Percentiles rank a stretch among this genome's conserved stretches.
phyloP scores from a whole-genome alignment of 2,797 vertebrate species.

The Peromyscus melanophrys region DNA sequence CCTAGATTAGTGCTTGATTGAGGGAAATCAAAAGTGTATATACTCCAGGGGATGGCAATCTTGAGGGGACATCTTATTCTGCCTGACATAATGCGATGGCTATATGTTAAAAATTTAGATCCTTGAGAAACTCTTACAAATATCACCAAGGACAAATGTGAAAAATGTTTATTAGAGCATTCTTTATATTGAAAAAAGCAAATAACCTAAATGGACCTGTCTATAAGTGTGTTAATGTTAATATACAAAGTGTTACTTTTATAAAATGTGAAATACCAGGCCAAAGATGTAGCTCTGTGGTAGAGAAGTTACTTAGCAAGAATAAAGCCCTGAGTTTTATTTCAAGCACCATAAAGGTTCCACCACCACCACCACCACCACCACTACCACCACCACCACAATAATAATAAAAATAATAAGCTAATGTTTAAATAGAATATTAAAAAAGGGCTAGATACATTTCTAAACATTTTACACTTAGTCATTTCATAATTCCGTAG shows the following conservation, averaged over 20 bases:
- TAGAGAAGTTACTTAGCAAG: background rate
- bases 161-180: background rate
- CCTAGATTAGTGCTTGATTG: slow-evolving; percentile 29
- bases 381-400: too few relatives aligned
- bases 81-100: background rate
- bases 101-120: slow-evolving; percentile 5
- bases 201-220: slow-evolving; percentile 8
- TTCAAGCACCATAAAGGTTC: background rate
- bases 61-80: slow-evolving; percentile 9
- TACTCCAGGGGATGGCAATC: background rate
- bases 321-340: background rate
- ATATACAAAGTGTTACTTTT: background rate
- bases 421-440: background rate
- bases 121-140: slow-evolving; percentile 24
- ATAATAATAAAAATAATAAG: background rate
- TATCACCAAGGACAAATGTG: background rate
- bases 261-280: background rate
- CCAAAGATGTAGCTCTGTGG: background rate
- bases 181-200: background rate
- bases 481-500: background rate
- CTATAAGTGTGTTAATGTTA: background rate
- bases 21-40: background rate
- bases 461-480: background rate
- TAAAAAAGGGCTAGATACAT: background rate
- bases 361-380: too few relatives aligned